Percentiles rank a stretch among this genome's conserved stretches.
Evolutionary conservation across 2,888 invertebrate species (phyloP).

Genomic region (Cyrtodaria siliqua): DNA sequence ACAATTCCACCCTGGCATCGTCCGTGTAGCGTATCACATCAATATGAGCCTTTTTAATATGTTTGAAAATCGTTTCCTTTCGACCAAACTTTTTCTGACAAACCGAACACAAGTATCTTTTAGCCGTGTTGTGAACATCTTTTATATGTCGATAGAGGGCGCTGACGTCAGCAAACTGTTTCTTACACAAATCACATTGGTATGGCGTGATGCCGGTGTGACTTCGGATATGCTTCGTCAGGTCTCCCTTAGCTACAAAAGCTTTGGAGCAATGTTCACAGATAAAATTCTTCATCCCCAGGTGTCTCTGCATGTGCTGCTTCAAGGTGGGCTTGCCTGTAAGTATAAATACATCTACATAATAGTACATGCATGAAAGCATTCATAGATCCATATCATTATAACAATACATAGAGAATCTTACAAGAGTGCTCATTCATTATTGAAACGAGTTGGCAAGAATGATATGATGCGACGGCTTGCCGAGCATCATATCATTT

Average conservation of each 20-base stretch:
- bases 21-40: not conserved
- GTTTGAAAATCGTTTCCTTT: not conserved
- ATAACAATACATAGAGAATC: too few species aligned
- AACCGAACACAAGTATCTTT: slow-evolving; percentile 20
- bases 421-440: too few species aligned
- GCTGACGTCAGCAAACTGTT: slow-evolving; percentile 38
- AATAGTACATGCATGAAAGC: too few species aligned
- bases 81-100: slow-evolving; percentile 16
- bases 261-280: slow-evolving; percentile 50
- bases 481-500: too few species aligned
- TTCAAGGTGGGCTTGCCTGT: slow-evolving; percentile 36
- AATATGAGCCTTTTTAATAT: slow-evolving; percentile 12
- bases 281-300: slow-evolving; percentile 37
- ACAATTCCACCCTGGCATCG: slow-evolving; percentile 4
- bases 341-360: not conserved
- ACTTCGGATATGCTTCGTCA: slow-evolving; percentile 40
- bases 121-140: slow-evolving; percentile 3
- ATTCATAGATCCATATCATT: too few species aligned
- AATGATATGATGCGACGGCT: too few species aligned
- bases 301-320: slow-evolving; percentile 39
- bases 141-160: slow-evolving; percentile 30
- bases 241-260: slow-evolving; percentile 48
- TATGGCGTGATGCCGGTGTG: slow-evolving; percentile 42
- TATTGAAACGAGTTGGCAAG: too few species aligned
- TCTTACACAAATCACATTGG: slow-evolving; percentile 25